phyloP scores from a whole-genome alignment of 2,113 vertebrate species.

The Myrmophylax atrothorax region DNA sequence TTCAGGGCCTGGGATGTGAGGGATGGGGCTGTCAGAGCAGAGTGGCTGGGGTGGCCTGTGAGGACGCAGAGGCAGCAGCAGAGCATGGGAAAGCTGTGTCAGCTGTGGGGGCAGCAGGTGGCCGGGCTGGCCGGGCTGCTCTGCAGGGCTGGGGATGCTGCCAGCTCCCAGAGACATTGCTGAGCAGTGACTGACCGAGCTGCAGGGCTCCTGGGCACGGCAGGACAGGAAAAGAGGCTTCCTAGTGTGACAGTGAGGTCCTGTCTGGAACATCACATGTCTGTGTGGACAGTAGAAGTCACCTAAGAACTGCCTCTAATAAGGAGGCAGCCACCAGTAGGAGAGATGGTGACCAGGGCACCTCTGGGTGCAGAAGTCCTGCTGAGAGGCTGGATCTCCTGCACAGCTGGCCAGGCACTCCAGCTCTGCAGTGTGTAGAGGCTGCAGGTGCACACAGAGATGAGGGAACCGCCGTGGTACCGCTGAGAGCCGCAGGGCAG shows the following conservation, averaged over 20 bases:
- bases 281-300: not conserved
- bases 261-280: not conserved
- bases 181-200: not conserved
- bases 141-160: rapidly evolving
- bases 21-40: not conserved
- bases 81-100: not conserved
- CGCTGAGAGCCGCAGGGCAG: not conserved
- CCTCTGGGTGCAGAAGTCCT: not conserved
- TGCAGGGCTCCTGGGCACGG: rapidly evolving
- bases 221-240: not conserved
- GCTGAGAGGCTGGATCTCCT: not conserved
- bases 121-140: not conserved
- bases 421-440: not conserved
- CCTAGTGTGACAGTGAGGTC: not conserved
- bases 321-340: not conserved
- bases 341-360: not conserved
- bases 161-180: not conserved
- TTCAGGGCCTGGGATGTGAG: not conserved
- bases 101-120: not conserved
- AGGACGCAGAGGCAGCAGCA: not conserved
- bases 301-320: rapidly evolving
- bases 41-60: not conserved
- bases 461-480: rapidly evolving
- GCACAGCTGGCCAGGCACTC: not conserved
- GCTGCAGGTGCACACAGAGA: rapidly evolving